Conservation (phyloP, 2,113 vertebrate species). For the Anguilla rostrata region DNA sequence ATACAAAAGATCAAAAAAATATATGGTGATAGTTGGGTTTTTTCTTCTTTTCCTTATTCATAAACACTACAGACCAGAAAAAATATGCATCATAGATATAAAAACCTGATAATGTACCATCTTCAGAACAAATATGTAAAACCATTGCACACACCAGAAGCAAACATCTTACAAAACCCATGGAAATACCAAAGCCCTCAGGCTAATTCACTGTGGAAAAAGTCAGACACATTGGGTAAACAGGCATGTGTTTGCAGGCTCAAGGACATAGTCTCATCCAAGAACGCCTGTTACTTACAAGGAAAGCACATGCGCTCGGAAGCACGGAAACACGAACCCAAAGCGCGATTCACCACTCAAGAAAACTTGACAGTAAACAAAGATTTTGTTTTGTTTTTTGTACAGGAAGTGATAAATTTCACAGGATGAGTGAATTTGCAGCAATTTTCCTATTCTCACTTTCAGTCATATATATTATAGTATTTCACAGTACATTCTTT, state of each 20-base stretch:
- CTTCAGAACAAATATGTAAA: conserved; percentile 49
- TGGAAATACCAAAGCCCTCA: conserved; percentile 75
- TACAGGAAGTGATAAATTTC: conserved; percentile 44
- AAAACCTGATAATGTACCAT: conserved; percentile 73
- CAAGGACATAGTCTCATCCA: not conserved
- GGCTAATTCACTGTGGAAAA: conserved; percentile 79
- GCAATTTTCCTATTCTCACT: conserved; percentile 36
- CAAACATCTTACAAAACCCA: conserved; percentile 55
- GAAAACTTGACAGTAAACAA: conserved; percentile 31
- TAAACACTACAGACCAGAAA: conserved; percentile 84
- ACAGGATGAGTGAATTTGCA: conserved; percentile 49
- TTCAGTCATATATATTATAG: conserved; percentile 58
- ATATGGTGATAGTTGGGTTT: conserved; percentile 85
- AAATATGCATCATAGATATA: conserved; percentile 84
- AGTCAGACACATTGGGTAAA: conserved; percentile 44
- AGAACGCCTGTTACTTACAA: not conserved
- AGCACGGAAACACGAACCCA: conserved; percentile 47
- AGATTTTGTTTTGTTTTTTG: conserved; percentile 17
- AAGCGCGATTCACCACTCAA: conserved; percentile 47
- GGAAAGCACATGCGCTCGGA: conserved; percentile 67
- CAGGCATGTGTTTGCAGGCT: not conserved
- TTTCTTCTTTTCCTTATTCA: conserved; percentile 68
- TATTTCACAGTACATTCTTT: conserved; percentile 54
- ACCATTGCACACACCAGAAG: conserved; percentile 72
- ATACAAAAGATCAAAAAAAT: conserved; percentile 95